These are phyloP conservation scores for Melitaea athalia DNA, from an alignment of 2,888 invertebrate species.

Conservation along the genomic window DNA sequence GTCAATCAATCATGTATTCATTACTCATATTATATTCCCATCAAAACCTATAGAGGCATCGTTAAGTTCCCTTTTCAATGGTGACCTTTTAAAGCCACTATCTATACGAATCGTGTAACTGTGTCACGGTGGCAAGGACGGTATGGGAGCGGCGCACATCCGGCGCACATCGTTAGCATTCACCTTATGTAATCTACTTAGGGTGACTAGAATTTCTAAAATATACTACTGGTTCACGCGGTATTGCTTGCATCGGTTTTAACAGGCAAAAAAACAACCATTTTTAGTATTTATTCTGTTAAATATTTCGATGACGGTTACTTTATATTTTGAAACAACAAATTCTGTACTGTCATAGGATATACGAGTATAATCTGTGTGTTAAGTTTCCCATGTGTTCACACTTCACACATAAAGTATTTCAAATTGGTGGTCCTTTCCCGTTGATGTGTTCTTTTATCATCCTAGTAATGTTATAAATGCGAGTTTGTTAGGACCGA, in stretches of 20 bases:
- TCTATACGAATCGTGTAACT: slow-evolving; percentile 15
- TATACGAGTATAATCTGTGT: too few relatives aligned
- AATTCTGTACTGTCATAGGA: too few relatives aligned
- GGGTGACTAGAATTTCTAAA: background rate
- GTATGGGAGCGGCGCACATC: slow-evolving; percentile 26
- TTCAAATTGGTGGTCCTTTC: too few relatives aligned
- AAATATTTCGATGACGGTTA: too few relatives aligned
- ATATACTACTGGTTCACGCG: background rate
- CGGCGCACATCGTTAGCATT: slow-evolving; percentile 28
- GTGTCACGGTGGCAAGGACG: slow-evolving; percentile 32
- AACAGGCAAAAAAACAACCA: background rate
- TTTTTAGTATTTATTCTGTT: background rate
- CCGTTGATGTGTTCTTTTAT: too few relatives aligned
- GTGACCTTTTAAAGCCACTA: slow-evolving; percentile 9
- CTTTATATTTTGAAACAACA: too few relatives aligned
- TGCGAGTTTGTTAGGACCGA: too few relatives aligned
- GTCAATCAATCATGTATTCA: background rate
- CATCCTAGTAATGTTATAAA: too few relatives aligned
- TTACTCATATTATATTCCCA: background rate
- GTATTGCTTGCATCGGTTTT: background rate
- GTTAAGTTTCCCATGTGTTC: too few relatives aligned
- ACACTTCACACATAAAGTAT: too few relatives aligned
- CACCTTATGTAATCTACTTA: slow-evolving; percentile 16
- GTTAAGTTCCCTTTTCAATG: background rate
- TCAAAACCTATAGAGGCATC: background rate